Evolutionary conservation across 2,888 invertebrate genomes (phyloP).

Genomic region (Synanthedon tipuliformis): DNA sequence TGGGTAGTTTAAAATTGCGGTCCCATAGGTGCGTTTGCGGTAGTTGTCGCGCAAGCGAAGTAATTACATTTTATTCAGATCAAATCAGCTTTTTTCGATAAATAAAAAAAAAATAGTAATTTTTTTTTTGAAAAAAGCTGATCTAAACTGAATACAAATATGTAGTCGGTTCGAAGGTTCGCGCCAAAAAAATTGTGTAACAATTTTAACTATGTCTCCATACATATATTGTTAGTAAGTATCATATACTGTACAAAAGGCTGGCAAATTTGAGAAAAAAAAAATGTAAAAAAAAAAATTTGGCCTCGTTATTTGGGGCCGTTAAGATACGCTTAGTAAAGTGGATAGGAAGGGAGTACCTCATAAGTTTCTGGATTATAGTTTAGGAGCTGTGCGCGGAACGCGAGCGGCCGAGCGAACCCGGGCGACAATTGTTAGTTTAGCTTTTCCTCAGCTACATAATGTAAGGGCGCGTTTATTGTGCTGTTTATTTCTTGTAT

Average conservation of each 20-base stretch:
- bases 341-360: conserved; percentile 53
- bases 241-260: conserved; percentile 66
- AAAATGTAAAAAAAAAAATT: conserved; percentile 51
- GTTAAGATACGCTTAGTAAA: conserved; percentile 67
- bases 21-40: no score
- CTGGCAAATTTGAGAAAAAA: conserved; percentile 53
- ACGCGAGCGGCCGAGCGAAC: conserved; percentile 11
- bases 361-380: conserved; percentile 55
- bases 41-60: no score
- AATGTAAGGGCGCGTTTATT: conserved; percentile 16
- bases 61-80: no score
- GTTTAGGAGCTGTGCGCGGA: conserved; percentile 29
- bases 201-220: conserved; percentile 64
- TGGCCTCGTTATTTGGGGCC: conserved; percentile 55
- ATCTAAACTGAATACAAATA: conserved; percentile 21
- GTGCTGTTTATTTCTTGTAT: conserved; percentile 37
- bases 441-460: conserved; percentile 12
- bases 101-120: no score
- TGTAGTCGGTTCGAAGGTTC: conserved; percentile 25
- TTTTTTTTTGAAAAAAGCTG: no score
- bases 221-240: conserved; percentile 62
- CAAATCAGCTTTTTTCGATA: no score
- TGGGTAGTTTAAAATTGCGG: no score
- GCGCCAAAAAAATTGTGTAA: conserved; percentile 40
- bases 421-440: not conserved